phyloP scores from a whole-genome alignment of 2,797 vertebrate genomes.

The Botia almorhae region DNA sequence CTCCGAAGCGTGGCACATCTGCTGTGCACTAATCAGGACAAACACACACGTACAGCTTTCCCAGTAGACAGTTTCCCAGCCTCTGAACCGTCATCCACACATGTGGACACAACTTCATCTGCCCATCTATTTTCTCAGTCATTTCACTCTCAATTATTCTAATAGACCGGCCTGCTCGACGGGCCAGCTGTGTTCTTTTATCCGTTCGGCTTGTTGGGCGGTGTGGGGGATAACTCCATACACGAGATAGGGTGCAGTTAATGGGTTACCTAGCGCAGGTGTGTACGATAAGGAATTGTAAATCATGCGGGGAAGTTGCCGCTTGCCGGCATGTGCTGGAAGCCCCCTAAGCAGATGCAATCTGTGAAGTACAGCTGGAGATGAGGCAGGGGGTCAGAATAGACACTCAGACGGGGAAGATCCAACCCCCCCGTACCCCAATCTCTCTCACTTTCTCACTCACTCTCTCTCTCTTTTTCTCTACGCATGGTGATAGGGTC shows the following conservation, averaged over 20 bases:
- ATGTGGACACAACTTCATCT: slow-evolving; percentile 44
- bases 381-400: slow-evolving; percentile 42
- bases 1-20: slow-evolving; percentile 42
- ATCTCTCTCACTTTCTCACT: neutral
- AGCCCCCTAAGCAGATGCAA: slow-evolving; percentile 49
- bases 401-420: slow-evolving; percentile 39
- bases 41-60: slow-evolving; percentile 36
- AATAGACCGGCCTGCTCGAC: slow-evolving; percentile 17
- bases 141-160: slow-evolving; percentile 39
- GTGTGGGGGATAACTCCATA: slow-evolving; percentile 25
- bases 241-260: slow-evolving; percentile 39
- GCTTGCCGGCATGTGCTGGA: slow-evolving; percentile 27
- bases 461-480: slow-evolving; percentile 32
- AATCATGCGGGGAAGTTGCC: slow-evolving; percentile 47
- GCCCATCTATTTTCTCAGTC: slow-evolving; percentile 18
- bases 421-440: neutral
- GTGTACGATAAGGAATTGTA: slow-evolving; percentile 51
- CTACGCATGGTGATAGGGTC: slow-evolving; percentile 33
- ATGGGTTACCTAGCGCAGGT: slow-evolving; percentile 58
- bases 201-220: slow-evolving; percentile 35
- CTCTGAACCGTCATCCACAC: slow-evolving; percentile 33
- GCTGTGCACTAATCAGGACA: slow-evolving; percentile 44
- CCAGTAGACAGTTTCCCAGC: slow-evolving; percentile 10
- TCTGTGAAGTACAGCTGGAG: slow-evolving; percentile 55
- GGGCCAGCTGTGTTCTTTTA: slow-evolving; percentile 31